Percentiles rank a stretch among this genome's conserved stretches.
phyloP scores from a whole-genome alignment of 1,140 invertebrate genomes.

The Pararge aegeria region DNA sequence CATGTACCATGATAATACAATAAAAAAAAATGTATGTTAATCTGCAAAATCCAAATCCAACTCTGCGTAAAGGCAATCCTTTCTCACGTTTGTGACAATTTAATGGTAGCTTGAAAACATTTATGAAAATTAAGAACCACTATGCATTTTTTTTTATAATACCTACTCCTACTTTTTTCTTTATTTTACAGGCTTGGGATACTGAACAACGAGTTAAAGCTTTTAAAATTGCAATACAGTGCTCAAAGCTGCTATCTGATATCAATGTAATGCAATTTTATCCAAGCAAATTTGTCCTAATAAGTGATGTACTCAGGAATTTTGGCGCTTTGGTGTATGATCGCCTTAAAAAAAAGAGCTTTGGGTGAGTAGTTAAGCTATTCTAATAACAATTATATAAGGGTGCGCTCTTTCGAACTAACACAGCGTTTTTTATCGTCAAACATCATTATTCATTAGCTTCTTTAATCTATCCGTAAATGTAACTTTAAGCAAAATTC shows the following conservation, averaged over 20 bases:
- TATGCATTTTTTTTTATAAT: not conserved
- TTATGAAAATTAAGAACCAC: too few species aligned
- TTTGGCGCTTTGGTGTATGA: constrained; percentile 97
- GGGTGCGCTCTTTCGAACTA: too few species aligned
- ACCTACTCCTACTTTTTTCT: not conserved
- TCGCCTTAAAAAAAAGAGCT: constrained; percentile 87
- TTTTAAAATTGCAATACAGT: constrained; percentile 98
- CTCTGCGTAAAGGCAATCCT: too few species aligned
- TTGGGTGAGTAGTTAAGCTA: constrained; percentile 47
- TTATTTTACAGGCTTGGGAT: constrained; percentile 87
- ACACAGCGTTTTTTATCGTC: too few species aligned
- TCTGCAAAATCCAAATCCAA: too few species aligned
- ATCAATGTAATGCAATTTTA: constrained; percentile 95
- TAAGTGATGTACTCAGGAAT: constrained; percentile 97
- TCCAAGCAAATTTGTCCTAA: constrained; percentile 98
- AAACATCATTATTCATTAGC: too few species aligned
- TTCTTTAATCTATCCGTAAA: too few species aligned
- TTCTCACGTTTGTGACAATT: too few species aligned
- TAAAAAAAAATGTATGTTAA: too few species aligned
- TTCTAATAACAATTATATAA: not conserved
- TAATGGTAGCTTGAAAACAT: too few species aligned
- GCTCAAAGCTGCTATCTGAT: constrained; percentile 94
- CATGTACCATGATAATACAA: too few species aligned
- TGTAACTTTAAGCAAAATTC: too few species aligned
- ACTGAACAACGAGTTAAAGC: constrained; percentile 96